Evolutionary conservation across 2,888 invertebrate species (phyloP).

Genomic region (Hololepta plana): DNA sequence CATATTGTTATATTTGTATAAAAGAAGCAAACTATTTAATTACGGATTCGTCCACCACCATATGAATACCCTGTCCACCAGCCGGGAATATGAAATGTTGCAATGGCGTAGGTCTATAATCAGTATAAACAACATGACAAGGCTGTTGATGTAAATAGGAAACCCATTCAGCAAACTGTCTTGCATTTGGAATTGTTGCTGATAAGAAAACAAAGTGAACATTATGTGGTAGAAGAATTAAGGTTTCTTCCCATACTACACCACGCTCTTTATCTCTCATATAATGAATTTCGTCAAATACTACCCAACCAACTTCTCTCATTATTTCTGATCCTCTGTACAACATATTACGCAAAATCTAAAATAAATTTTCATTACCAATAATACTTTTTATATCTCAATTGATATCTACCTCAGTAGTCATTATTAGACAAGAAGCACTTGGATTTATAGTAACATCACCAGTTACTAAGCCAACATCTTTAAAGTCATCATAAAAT

Average conservation of each 20-base stretch:
- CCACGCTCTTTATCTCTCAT: slow-evolving; percentile 99
- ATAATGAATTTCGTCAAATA: slow-evolving; percentile 99
- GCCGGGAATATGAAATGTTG: slow-evolving; percentile 97
- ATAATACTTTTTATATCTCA: slow-evolving; percentile 5
- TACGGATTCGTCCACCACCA: slow-evolving; percentile 84
- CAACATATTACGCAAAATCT: slow-evolving; percentile 95
- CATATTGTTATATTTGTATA: not conserved
- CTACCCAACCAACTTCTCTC: slow-evolving; percentile 98
- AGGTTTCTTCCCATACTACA: slow-evolving; percentile 98
- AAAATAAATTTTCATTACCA: slow-evolving; percentile 13
- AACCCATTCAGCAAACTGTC: slow-evolving; percentile 93
- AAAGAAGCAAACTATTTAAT: slow-evolving; percentile 9
- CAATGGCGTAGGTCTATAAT: slow-evolving; percentile 90
- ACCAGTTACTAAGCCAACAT: slow-evolving; percentile 96
- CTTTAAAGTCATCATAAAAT: slow-evolving; percentile 90
- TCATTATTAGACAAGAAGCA: slow-evolving; percentile 98
- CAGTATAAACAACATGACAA: slow-evolving; percentile 98
- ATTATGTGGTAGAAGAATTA: slow-evolving; percentile 91
- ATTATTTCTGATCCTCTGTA: slow-evolving; percentile 97
- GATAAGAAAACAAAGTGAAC: slow-evolving; percentile 98
- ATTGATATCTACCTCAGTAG: slow-evolving; percentile 85
- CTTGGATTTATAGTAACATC: slow-evolving; percentile 98
- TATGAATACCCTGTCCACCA: slow-evolving; percentile 89
- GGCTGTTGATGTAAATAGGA: slow-evolving; percentile 88
- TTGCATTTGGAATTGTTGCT: slow-evolving; percentile 97